Conservation (phyloP, 2,113 vertebrate genomes). For the Typhlomys cinereus region DNA sequence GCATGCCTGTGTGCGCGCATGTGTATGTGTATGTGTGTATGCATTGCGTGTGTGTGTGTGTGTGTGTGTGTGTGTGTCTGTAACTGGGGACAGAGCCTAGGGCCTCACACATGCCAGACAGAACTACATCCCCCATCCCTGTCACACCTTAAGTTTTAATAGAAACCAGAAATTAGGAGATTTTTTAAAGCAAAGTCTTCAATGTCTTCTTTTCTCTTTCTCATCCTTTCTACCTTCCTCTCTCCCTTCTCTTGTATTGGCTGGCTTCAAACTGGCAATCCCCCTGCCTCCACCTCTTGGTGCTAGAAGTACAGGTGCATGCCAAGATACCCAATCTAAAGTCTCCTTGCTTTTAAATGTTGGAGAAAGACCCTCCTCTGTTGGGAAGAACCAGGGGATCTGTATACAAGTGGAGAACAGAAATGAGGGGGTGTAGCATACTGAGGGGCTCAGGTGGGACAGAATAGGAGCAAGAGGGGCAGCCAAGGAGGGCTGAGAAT, state of each 20-base stretch:
- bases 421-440: neutral
- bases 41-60: too few species aligned
- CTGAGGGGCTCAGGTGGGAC: neutral
- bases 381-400: neutral
- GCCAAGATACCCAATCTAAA: neutral
- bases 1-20: too few species aligned
- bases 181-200: too few species aligned
- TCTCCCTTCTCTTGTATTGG: neutral
- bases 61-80: too few species aligned
- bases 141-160: neutral
- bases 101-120: neutral
- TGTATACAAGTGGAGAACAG: neutral
- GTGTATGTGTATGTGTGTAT: too few species aligned
- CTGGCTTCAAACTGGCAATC: neutral
- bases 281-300: neutral
- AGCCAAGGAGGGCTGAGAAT: neutral
- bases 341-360: neutral
- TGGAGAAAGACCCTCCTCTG: neutral
- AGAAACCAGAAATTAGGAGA: neutral
- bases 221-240: neutral
- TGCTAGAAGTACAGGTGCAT: neutral
- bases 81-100: neutral
- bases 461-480: neutral
- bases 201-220: neutral
- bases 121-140: neutral